Evolutionary conservation across 2,113 vertebrate genomes (phyloP).

Genomic region (Lichenostomus cassidix): DNA sequence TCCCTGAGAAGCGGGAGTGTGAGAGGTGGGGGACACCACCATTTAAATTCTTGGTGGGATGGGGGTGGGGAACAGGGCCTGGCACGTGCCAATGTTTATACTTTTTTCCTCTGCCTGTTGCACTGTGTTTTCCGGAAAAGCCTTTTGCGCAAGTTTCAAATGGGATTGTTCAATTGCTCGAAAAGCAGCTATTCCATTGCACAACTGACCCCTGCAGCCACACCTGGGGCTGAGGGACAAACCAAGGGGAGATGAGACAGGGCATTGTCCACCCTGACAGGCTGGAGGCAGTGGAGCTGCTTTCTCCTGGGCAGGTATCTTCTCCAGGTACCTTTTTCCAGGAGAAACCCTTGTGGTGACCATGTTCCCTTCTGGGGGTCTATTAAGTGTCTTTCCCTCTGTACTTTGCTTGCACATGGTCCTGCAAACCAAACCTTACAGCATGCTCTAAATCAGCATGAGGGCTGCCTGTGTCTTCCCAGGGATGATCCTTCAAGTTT

Average conservation of each 20-base stretch:
- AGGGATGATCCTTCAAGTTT: not conserved
- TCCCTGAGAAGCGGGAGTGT: fast-evolving
- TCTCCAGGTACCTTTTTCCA: not conserved
- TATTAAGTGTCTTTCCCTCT: not conserved
- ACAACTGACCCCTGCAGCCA: not conserved
- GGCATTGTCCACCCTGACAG: not conserved
- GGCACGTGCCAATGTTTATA: fast-evolving
- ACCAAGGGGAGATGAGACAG: not conserved
- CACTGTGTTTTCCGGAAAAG: not conserved
- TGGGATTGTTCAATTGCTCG: not conserved
- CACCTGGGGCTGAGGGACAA: not conserved
- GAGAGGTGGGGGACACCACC: fast-evolving
- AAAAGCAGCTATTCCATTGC: not conserved
- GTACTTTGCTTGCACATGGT: not conserved
- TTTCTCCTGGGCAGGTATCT: not conserved
- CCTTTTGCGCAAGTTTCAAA: not conserved
- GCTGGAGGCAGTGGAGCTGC: not conserved
- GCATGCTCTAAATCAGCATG: fast-evolving
- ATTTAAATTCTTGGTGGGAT: not conserved
- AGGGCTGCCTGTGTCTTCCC: not conserved
- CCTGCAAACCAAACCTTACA: not conserved
- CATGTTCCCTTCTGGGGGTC: fast-evolving
- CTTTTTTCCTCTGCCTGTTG: not conserved
- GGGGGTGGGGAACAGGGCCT: not conserved
- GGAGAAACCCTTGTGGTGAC: not conserved